Evolutionary conservation across 2,888 invertebrate species (phyloP).

Genomic region (Ophioninae sp.): DNA sequence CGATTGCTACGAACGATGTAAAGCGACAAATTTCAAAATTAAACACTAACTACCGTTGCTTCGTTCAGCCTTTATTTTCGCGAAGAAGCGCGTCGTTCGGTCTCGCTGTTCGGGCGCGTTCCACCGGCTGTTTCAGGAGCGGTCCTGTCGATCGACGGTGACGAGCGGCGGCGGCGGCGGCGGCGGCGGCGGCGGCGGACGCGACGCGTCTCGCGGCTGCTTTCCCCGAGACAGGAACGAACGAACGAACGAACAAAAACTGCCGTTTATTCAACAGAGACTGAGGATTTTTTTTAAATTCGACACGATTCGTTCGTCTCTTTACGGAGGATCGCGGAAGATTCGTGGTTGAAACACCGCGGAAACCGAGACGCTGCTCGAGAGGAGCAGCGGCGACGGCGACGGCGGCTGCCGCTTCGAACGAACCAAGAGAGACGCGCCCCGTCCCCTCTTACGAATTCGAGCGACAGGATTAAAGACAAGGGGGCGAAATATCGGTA

Average conservation of each 20-base stretch:
- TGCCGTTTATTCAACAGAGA: slow-evolving; percentile 77
- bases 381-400: too few species aligned
- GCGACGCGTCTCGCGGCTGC: slow-evolving; percentile 8
- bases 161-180: too few species aligned
- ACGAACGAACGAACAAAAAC: slow-evolving; percentile 67
- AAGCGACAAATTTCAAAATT: slow-evolving; percentile 79
- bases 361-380: too few species aligned
- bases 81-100: not conserved
- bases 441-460: too few species aligned
- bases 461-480: too few species aligned
- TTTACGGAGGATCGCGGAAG: too few species aligned
- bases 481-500: too few species aligned
- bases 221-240: not conserved
- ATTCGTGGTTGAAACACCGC: too few species aligned
- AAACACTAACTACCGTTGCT: slow-evolving; percentile 76
- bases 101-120: not conserved
- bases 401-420: too few species aligned
- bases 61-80: slow-evolving; percentile 70
- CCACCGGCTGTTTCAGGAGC: too few species aligned
- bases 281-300: slow-evolving; percentile 74
- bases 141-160: too few species aligned
- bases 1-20: slow-evolving; percentile 71
- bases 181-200: not conserved
- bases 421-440: too few species aligned
- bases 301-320: slow-evolving; percentile 4